phyloP scores from a whole-genome alignment of 2,888 invertebrate species.

The Athalia circularis region DNA sequence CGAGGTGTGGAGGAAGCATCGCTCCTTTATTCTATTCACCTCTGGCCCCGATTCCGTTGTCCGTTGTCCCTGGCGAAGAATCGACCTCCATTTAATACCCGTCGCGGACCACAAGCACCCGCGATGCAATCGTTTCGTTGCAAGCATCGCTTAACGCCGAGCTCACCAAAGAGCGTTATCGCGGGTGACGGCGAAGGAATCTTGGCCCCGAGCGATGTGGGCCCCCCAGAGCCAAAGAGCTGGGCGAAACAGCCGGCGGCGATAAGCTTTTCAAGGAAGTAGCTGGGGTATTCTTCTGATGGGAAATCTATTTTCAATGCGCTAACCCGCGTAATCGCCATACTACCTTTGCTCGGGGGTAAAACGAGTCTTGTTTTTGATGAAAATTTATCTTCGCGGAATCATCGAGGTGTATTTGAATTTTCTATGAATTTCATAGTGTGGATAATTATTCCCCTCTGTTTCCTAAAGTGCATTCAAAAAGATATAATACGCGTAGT shows the following conservation, averaged over 20 bases:
- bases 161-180: conserved; percentile 20
- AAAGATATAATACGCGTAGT: too few species aligned
- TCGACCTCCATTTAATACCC: conserved; percentile 26
- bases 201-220: conserved; percentile 7
- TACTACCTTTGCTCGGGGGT: conserved; percentile 4
- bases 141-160: conserved; percentile 22
- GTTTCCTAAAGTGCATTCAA: too few species aligned
- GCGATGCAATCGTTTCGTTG: conserved; percentile 34
- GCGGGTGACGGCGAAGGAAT: conserved; percentile 10
- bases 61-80: conserved; percentile 16
- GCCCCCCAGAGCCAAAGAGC: conserved; percentile 15
- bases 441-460: too few species aligned
- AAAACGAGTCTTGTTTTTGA: too few species aligned
- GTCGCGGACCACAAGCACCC: conserved; percentile 8
- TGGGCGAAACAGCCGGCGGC: conserved; percentile 36
- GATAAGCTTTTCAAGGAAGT: conserved; percentile 60
- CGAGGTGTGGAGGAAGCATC: neutral
- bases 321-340: conserved; percentile 41
- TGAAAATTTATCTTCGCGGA: too few species aligned
- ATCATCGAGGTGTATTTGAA: too few species aligned
- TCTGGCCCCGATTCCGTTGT: conserved; percentile 2
- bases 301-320: conserved; percentile 68
- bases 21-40: conserved; percentile 22
- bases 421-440: too few species aligned
- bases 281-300: conserved; percentile 55